Conservation (phyloP, 2,113 vertebrate genomes). For the Gulo gulo region DNA sequence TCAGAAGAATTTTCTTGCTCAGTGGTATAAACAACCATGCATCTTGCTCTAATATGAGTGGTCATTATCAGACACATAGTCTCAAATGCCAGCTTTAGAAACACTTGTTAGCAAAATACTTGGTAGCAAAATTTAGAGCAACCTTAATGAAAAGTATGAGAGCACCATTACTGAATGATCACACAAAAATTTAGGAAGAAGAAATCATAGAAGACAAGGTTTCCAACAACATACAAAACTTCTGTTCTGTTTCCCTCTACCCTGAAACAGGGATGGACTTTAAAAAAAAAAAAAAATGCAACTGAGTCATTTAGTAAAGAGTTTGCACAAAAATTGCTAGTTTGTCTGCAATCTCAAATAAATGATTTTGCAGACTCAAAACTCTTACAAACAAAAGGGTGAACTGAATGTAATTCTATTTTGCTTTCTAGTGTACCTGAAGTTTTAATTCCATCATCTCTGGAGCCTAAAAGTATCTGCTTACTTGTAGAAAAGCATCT, state of each 20-base stretch:
- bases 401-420: background rate
- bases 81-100: conserved; percentile 9
- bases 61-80: background rate
- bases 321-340: background rate
- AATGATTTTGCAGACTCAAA: background rate
- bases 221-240: background rate
- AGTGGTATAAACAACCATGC: background rate
- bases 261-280: background rate
- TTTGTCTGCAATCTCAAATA: background rate
- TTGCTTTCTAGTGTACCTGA: background rate
- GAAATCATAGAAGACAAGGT: background rate
- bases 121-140: background rate
- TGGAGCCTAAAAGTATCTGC: background rate
- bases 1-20: background rate
- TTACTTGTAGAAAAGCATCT: background rate
- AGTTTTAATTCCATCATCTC: background rate
- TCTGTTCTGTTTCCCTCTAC: background rate
- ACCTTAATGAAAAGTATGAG: background rate
- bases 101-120: background rate
- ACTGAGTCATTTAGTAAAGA: background rate
- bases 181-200: background rate
- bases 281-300: background rate
- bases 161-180: background rate
- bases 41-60: background rate
- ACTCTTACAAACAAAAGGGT: background rate